These are phyloP conservation scores for Philaethria dido DNA, from an alignment of 2,888 invertebrate species.

Conservation along the genomic window DNA sequence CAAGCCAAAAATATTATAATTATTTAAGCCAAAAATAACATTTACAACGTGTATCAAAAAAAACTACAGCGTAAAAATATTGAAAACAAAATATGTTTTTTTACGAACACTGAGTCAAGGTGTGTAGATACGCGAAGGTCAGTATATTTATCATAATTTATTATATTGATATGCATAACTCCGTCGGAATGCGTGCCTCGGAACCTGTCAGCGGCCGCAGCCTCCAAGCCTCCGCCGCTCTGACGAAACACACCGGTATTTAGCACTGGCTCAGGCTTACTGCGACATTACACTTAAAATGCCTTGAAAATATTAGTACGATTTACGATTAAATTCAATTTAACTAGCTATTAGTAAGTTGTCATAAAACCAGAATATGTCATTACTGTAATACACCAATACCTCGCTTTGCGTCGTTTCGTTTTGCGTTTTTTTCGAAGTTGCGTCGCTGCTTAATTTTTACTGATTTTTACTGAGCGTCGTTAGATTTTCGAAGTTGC, in stretches of 20 bases:
- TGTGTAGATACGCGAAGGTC: constrained; percentile 27
- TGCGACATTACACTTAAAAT: neutral
- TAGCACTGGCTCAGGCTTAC: neutral
- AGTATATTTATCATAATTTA: constrained; percentile 30
- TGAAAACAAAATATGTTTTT: neutral
- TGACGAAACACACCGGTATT: constrained; percentile 28
- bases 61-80: neutral
- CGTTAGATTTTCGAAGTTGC: too few species aligned
- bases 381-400: neutral
- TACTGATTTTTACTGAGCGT: too few species aligned
- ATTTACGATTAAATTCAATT: neutral
- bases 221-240: constrained; percentile 9
- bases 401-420: too few species aligned
- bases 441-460: too few species aligned
- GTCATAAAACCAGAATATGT: neutral
- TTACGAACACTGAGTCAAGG: neutral
- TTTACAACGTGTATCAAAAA: neutral
- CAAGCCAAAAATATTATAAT: too few species aligned
- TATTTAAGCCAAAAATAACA: too few species aligned
- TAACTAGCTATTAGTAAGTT: neutral
- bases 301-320: neutral
- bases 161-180: constrained; percentile 37
- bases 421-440: too few species aligned
- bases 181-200: constrained; percentile 34
- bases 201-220: constrained; percentile 32